Base-by-base conservation (phyloP, 2,888 invertebrate genomes). In the Hedychridium roseum region DNA sequence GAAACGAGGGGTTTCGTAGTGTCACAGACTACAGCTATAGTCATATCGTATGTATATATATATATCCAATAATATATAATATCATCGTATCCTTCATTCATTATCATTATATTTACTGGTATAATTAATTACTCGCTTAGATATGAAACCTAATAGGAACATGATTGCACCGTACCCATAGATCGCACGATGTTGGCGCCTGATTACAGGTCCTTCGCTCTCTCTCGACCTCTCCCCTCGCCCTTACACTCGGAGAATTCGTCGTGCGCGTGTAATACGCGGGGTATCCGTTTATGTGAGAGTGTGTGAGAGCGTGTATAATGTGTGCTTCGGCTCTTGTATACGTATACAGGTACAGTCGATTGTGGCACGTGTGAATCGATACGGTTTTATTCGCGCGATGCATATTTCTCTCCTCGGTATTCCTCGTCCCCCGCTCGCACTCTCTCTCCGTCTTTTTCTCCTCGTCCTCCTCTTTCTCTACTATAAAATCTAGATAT, bases 61-160 rank as follows among this genome's bases (percentile, higher is more conserved):
- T 74, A 73, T 73, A 73, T 73, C 63, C 65, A 76, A 71, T 71
- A 70, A 76, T 73, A 74, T 71, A 74, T 73, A 75, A 74, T 74
- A 74, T 74, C 75, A 71, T 74, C 71, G 71, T 76, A 73, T 76
- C 74, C 71, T 75, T 74, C 75, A 74, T 77, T n/a, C 75, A 71
- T 76, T 74, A 77, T 77, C 70, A 68, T 75, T 77, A 76, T 76
- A 76, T 74, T 76, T 76, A 76, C 68, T 76, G 73, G 76, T 76
- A 76, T 77, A 75, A 74, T 74, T 74, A 76, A 73, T 76, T 76
- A 76, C 74, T 76, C 76, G 76, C 76, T 76, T 76, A 79, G 79
- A 79, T 79, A 79, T 79, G 79, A 79, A 79, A 79, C 78, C 79
- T 79, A 79, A 75, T 79, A 79, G 79, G 79, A 79, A 79, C 79